Evolutionary conservation across 2,888 invertebrate species (phyloP).

Genomic region (Morpho helenor): DNA sequence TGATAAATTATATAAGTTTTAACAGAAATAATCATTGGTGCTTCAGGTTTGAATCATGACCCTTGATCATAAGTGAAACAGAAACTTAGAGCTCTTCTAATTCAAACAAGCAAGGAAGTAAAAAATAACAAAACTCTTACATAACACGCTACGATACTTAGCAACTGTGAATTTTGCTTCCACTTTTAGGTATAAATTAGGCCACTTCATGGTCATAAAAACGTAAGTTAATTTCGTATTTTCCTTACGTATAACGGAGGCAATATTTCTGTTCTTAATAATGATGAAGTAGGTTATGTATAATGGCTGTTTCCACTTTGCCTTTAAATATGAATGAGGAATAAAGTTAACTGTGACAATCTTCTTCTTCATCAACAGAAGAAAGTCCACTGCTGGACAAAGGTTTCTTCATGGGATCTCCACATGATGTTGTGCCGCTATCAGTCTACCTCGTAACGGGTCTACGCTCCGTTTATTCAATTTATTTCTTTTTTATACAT

Average conservation of each 20-base stretch:
- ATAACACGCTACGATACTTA: conserved; percentile 22
- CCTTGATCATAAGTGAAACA: too few relatives aligned
- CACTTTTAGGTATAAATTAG: conserved; percentile 19
- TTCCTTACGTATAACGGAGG: conserved; percentile 11
- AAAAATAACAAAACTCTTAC: conserved; percentile 16
- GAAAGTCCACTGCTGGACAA: too few relatives aligned
- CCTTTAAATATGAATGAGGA: neutral
- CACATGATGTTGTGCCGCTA: too few relatives aligned
- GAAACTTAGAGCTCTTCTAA: neutral
- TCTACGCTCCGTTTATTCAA: too few relatives aligned
- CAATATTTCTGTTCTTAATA: conserved; percentile 11
- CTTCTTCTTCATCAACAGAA: too few relatives aligned
- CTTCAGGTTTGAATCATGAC: too few relatives aligned
- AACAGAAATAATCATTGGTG: too few relatives aligned
- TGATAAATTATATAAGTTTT: too few relatives aligned
- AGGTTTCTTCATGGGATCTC: too few relatives aligned
- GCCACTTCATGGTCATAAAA: conserved; percentile 13
- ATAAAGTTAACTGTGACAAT: too few relatives aligned
- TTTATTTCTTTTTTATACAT: too few relatives aligned
- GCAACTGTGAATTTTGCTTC: conserved; percentile 15
- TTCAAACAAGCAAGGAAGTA: conserved; percentile 21
- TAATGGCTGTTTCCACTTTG: neutral
- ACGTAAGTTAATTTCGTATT: conserved; percentile 15
- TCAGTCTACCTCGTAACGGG: too few relatives aligned
- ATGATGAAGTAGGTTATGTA: conserved; percentile 6